These are phyloP conservation scores for Adineta ricciae DNA, from an alignment of 2,888 invertebrate genomes.

Conservation along the genomic window DNA sequence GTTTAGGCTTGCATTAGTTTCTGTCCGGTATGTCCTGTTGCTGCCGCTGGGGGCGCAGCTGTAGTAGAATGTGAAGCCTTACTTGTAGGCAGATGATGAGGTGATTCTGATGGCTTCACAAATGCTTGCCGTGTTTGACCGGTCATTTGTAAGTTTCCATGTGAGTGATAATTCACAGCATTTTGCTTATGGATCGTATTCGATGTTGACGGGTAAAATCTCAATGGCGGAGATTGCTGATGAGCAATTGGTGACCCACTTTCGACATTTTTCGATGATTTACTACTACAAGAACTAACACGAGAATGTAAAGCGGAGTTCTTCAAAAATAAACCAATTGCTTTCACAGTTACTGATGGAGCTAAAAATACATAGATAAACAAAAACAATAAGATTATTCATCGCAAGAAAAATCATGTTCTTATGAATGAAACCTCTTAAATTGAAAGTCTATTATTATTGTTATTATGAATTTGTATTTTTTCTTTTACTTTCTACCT, in stretches of 20 bases:
- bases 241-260: background rate
- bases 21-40: background rate
- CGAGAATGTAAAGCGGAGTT: constrained; percentile 13
- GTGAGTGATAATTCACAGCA: background rate
- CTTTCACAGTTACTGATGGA: constrained; percentile 12
- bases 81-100: background rate
- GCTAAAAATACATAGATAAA: background rate
- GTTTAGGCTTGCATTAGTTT: background rate
- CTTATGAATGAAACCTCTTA: background rate
- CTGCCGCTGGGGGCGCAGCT: background rate
- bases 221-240: background rate
- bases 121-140: background rate
- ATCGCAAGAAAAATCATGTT: background rate
- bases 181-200: background rate
- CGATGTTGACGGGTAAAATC: background rate
- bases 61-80: background rate
- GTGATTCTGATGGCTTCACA: background rate
- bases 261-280: background rate
- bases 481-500: background rate
- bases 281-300: constrained; percentile 16
- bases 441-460: background rate
- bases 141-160: background rate
- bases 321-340: constrained; percentile 4
- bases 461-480: background rate
- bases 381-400: background rate